phyloP scores from a whole-genome alignment of 2,797 vertebrate species.

The Rhynchonycteris naso region DNA sequence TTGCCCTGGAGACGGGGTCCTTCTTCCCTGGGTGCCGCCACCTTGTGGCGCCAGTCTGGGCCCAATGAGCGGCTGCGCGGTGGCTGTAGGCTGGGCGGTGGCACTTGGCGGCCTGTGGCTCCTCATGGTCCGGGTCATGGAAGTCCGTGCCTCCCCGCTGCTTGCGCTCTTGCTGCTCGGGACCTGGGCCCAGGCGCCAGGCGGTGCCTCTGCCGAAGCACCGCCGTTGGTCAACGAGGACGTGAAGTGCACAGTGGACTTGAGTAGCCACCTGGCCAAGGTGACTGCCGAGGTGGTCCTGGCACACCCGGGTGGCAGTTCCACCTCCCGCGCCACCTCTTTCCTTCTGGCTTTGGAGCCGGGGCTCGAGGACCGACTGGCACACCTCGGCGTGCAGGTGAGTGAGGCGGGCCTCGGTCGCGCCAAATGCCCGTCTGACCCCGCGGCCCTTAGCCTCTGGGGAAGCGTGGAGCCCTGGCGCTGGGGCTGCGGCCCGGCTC shows the following conservation, averaged over 20 bases:
- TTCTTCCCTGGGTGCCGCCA: slow-evolving; percentile 66
- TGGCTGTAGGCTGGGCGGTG: slow-evolving; percentile 64
- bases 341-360: slow-evolving; percentile 93
- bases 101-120: not conserved
- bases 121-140: slow-evolving; percentile 83
- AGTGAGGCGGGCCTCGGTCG: slow-evolving; percentile 72
- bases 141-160: slow-evolving; percentile 60
- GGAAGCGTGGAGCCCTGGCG: not conserved
- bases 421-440: accelerated
- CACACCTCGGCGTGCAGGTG: slow-evolving; percentile 95
- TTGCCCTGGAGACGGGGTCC: slow-evolving; percentile 73
- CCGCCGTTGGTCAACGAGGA: slow-evolving; percentile 92
- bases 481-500: not conserved
- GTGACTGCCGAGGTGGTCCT: slow-evolving; percentile 93
- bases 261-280: slow-evolving; percentile 96
- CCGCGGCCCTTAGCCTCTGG: not conserved
- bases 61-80: slow-evolving; percentile 65
- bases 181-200: slow-evolving; percentile 64
- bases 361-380: slow-evolving; percentile 90
- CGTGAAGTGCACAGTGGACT: slow-evolving; percentile 93
- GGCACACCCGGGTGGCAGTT: slow-evolving; percentile 88
- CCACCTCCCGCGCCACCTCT: slow-evolving; percentile 84
- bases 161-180: slow-evolving; percentile 80
- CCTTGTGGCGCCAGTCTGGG: slow-evolving; percentile 61
- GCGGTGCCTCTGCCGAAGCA: slow-evolving; percentile 71